phyloP scores from a whole-genome alignment of 2,888 invertebrate species.

The Thecocarcelia acutangulata region DNA sequence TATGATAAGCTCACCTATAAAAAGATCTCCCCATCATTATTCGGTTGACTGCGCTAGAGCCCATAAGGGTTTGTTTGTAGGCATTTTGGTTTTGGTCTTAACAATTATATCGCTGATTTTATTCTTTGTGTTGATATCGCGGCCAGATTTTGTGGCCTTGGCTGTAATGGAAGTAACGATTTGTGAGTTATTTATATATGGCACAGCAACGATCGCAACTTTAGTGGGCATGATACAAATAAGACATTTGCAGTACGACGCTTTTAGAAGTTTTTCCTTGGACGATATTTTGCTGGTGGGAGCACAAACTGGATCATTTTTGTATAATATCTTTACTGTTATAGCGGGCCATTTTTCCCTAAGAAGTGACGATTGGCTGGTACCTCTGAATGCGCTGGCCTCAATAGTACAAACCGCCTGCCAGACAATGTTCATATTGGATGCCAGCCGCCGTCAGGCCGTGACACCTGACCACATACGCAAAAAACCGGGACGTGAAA shows the following conservation, averaged over 20 bases:
- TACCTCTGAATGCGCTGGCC: slow-evolving; percentile 91
- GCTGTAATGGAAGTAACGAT: slow-evolving; percentile 95
- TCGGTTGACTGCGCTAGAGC: slow-evolving; percentile 96
- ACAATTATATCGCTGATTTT: slow-evolving; percentile 95
- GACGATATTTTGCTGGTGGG: slow-evolving; percentile 95
- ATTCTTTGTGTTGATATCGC: slow-evolving; percentile 93
- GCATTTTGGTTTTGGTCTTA: slow-evolving; percentile 91
- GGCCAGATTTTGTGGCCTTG: slow-evolving; percentile 89
- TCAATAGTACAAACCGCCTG: slow-evolving; percentile 94
- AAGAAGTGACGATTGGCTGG: slow-evolving; percentile 89
- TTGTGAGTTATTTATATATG: slow-evolving; percentile 92
- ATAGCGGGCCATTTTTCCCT: slow-evolving; percentile 95
- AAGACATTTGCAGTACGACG: slow-evolving; percentile 91
- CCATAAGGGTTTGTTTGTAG: slow-evolving; percentile 95
- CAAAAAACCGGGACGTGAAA: slow-evolving; percentile 94
- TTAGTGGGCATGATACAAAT: slow-evolving; percentile 94
- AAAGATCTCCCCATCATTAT: slow-evolving; percentile 93
- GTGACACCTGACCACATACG: slow-evolving; percentile 90
- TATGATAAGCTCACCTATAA: slow-evolving; percentile 85
- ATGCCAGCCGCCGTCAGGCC: slow-evolving; percentile 92
- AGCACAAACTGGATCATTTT: slow-evolving; percentile 96
- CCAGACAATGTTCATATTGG: slow-evolving; percentile 95
- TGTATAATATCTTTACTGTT: slow-evolving; percentile 96
- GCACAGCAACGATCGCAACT: slow-evolving; percentile 92
- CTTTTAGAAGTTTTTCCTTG: slow-evolving; percentile 89